Percentiles rank a stretch among this genome's conserved stretches.
Conservation (phyloP, 2,113 vertebrate genomes). For the Pimephales promelas region DNA sequence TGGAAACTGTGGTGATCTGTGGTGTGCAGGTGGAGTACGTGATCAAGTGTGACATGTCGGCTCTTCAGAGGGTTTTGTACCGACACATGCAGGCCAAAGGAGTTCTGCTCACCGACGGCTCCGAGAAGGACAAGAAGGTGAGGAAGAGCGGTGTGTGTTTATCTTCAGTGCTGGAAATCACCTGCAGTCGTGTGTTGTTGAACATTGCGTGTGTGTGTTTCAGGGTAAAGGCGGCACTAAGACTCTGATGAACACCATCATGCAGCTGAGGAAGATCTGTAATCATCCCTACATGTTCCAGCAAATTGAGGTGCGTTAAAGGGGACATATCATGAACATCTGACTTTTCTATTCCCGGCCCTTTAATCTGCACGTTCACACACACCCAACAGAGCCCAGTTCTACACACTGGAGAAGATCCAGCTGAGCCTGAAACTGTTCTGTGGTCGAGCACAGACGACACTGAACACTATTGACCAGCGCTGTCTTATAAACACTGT, state of each 20-base stretch:
- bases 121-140: slow-evolving; percentile 98
- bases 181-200: not conserved
- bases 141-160: not conserved
- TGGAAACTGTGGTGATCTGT: not conserved
- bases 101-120: slow-evolving; percentile 91
- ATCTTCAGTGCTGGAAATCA: not conserved
- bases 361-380: too few species aligned
- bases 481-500: too few species aligned
- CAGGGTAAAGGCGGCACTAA: slow-evolving; percentile 97
- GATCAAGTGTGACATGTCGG: slow-evolving; percentile 97
- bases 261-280: slow-evolving; percentile 97
- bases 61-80: slow-evolving; percentile 93
- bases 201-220: not conserved
- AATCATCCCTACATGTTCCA: slow-evolving; percentile 99
- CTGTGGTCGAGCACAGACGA: too few species aligned
- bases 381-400: too few species aligned
- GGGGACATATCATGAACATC: too few species aligned
- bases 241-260: slow-evolving; percentile 98
- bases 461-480: too few species aligned
- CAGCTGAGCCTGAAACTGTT: too few species aligned
- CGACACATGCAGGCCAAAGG: slow-evolving; percentile 98
- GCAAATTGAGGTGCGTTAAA: slow-evolving; percentile 87
- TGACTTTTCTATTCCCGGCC: too few species aligned
- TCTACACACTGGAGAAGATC: too few species aligned
- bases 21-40: slow-evolving; percentile 89